Evolutionary conservation across 2,888 invertebrate species (phyloP).

Genomic region (Sarcophaga rosellei): DNA sequence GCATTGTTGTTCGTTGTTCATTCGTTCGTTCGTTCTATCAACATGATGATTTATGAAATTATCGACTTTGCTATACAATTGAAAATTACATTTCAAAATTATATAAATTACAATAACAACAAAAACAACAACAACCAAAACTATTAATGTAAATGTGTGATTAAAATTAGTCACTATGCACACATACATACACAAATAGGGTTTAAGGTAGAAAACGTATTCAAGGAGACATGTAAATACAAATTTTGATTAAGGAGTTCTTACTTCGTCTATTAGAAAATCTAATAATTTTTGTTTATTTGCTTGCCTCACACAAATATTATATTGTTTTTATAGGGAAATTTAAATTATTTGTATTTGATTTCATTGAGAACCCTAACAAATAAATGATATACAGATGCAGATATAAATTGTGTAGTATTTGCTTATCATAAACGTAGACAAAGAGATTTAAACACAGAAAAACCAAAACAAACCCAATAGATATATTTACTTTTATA

Average conservation of each 20-base stretch:
- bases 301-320: not conserved
- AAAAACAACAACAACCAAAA: too few relatives aligned
- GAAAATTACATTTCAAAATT: conserved; percentile 20
- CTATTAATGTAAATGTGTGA: not conserved
- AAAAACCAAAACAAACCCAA: not conserved
- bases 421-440: conserved; percentile 29
- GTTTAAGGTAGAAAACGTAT: not conserved
- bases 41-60: conserved; percentile 17
- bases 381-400: not conserved
- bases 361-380: not conserved
- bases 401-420: not conserved
- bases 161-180: not conserved
- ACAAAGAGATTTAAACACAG: not conserved
- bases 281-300: too few relatives aligned
- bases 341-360: not conserved
- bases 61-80: conserved; percentile 3
- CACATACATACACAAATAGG: not conserved
- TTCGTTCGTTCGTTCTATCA: not conserved
- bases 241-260: not conserved
- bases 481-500: not conserved
- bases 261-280: too few relatives aligned
- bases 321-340: not conserved
- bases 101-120: conserved; percentile 12
- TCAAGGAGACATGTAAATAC: not conserved
- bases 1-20: not conserved